Conservation (phyloP, 2,888 invertebrate genomes). For the Xestoiulus laeticollis region DNA sequence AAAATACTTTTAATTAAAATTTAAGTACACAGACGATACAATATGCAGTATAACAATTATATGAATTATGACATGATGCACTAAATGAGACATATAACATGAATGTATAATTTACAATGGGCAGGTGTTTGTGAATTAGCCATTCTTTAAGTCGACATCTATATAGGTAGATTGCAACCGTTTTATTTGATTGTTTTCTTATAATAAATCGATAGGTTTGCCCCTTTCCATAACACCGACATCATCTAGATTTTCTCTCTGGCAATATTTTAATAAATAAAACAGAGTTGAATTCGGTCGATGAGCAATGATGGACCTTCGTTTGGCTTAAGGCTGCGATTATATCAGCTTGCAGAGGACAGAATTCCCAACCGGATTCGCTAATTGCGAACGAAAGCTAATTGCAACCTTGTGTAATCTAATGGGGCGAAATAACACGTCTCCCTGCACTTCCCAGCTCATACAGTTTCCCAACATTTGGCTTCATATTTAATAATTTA, state of each 20-base stretch:
- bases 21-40: too few species aligned
- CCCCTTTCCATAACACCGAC: neutral
- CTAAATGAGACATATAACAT: neutral
- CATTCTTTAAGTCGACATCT: neutral
- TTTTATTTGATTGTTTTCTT: constrained; percentile 1
- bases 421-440: constrained; percentile 12
- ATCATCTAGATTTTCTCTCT: neutral
- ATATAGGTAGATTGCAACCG: neutral
- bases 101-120: neutral
- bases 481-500: neutral
- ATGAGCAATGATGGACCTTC: neutral
- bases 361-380: neutral
- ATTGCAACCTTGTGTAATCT: constrained; percentile 25
- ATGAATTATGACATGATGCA: neutral
- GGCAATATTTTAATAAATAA: neutral
- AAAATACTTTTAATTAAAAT: too few species aligned
- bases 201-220: neutral
- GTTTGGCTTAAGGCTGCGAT: neutral
- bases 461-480: neutral
- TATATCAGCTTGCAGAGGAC: constrained; percentile 15
- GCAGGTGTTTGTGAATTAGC: neutral
- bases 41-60: too few species aligned
- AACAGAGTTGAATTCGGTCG: neutral
- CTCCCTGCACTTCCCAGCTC: neutral
- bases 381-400: constrained; percentile 1